Evolutionary conservation across 1,140 invertebrate genomes (phyloP).

Genomic region (Nasonia longicornis): DNA sequence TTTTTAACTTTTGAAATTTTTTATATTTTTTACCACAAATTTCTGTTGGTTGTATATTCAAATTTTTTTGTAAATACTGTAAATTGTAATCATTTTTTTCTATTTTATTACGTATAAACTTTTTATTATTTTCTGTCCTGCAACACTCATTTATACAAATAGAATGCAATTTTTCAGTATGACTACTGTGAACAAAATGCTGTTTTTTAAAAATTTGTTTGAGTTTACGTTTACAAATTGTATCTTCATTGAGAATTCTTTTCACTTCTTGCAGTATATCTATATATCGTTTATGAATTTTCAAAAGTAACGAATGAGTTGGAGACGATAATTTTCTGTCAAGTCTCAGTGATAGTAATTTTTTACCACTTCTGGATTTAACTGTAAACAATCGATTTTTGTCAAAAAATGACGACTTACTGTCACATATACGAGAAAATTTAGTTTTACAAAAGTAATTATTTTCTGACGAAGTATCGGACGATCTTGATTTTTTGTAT

Average conservation of each 20-base stretch:
- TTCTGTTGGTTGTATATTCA: neutral
- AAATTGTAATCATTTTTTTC: neutral
- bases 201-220: neutral
- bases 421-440: neutral
- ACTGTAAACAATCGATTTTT: neutral
- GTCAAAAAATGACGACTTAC: neutral
- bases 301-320: neutral
- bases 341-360: neutral
- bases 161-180: neutral
- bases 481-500: neutral
- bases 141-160: neutral
- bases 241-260: neutral
- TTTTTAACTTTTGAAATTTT: neutral
- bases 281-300: neutral
- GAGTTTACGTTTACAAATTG: neutral
- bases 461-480: neutral
- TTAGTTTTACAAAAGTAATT: neutral
- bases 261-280: conserved; percentile 3
- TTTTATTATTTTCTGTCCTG: neutral
- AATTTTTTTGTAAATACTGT: neutral
- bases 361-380: neutral
- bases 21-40: neutral
- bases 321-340: neutral
- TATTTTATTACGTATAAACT: neutral
- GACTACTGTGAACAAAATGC: neutral